phyloP scores from a whole-genome alignment of 2,888 invertebrate genomes.

The Lucinisca nassula region DNA sequence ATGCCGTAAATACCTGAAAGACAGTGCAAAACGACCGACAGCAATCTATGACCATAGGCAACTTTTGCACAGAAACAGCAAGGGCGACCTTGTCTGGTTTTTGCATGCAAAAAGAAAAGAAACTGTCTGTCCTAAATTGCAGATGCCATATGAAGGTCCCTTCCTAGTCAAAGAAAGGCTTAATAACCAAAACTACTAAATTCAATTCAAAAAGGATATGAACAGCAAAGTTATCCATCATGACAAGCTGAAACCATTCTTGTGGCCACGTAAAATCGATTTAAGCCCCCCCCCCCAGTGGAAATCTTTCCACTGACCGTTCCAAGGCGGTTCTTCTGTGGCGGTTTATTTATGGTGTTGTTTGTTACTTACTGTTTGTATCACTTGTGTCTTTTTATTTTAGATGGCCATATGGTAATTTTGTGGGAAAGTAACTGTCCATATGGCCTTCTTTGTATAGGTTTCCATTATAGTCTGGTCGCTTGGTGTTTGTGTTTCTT shows the following conservation, averaged over 20 bases:
- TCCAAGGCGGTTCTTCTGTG: too few relatives aligned
- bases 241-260: conserved; percentile 12
- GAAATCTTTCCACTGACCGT: too few relatives aligned
- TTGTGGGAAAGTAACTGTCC: too few relatives aligned
- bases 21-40: neutral
- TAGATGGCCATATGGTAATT: too few relatives aligned
- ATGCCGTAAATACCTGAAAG: conserved; percentile 20
- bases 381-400: too few relatives aligned
- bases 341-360: too few relatives aligned
- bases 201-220: neutral
- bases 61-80: neutral
- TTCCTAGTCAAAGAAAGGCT: neutral
- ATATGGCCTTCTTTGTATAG: too few relatives aligned
- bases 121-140: neutral
- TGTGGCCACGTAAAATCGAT: too few relatives aligned
- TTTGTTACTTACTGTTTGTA: too few relatives aligned
- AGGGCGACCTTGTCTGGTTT: neutral
- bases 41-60: conserved; percentile 4
- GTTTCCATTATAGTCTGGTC: too few relatives aligned
- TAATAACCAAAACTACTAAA: neutral
- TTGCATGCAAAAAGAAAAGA: neutral
- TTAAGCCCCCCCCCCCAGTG: too few relatives aligned
- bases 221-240: neutral
- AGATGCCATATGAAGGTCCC: conserved; percentile 6
- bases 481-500: too few relatives aligned